These are phyloP conservation scores for cattle (Bos taurus) DNA, from an alignment of 2,113 vertebrate genomes.

Conservation along the genomic window DNA sequence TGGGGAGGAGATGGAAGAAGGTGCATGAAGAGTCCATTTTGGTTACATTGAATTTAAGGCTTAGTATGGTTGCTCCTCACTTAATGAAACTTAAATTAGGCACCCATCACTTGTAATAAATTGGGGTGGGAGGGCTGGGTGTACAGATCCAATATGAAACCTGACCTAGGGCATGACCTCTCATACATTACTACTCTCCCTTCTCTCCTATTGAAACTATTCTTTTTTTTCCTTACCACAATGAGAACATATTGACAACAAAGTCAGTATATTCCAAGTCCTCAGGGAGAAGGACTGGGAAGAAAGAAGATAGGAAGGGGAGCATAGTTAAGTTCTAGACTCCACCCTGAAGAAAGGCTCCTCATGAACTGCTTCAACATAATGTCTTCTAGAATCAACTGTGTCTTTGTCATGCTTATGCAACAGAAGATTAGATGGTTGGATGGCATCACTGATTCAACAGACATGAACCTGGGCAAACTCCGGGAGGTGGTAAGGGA, in stretches of 20 bases:
- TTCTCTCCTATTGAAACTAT: neutral
- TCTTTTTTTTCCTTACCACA: neutral
- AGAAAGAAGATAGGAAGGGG: neutral
- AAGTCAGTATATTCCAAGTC: neutral
- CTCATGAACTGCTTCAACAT: neutral
- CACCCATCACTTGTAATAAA: neutral
- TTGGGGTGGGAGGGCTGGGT: fast-evolving
- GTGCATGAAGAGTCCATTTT: neutral
- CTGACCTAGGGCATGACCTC: neutral
- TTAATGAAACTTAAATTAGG: neutral
- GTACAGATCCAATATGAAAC: neutral
- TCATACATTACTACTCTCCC: too few species aligned
- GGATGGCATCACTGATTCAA: neutral
- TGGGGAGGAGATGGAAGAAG: fast-evolving
- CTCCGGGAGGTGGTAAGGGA: neutral
- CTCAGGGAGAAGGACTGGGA: neutral
- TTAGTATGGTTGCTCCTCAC: neutral
- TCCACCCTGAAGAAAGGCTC: neutral
- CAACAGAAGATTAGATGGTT: neutral
- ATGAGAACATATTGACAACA: neutral
- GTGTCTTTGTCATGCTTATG: neutral
- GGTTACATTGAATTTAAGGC: neutral
- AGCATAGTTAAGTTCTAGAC: neutral
- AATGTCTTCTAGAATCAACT: neutral
- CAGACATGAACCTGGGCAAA: neutral